Evolutionary conservation across 2,888 invertebrate species (phyloP), one percentile per base, ranked within the genome.

Genomic region (Aporophyla lueneburgensis): DNA sequence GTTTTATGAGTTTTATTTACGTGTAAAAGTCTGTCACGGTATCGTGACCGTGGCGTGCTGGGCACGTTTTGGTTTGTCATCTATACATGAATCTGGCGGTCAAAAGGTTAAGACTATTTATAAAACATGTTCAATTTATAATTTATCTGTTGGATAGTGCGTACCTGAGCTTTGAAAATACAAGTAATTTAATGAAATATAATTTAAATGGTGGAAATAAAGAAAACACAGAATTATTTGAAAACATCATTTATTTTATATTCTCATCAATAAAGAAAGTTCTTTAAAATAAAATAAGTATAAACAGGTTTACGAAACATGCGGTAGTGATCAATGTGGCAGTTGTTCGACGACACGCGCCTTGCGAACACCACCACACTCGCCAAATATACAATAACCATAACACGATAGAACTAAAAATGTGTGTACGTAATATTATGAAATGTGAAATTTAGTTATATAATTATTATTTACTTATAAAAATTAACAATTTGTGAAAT

Each of bases 181-280:
- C n/a, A n/a, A n/a, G n/a, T n/a, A n/a, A n/a, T n/a, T n/a, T n/a
- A n/a, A n/a, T n/a, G n/a, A n/a, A n/a, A n/a, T n/a, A 14, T 24
- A 21, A 5, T 33, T 67, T 21, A 19, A 49, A n/a, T 2, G 3
- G 12, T 3, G 2, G 2, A 24, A n/a, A 46, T 19, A 16, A 75
- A 59, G 19, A 63, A 78, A 80, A 69, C 59, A 79, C 63, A 68
- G 7, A 40, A 72, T 83, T 96, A 95, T 95, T 96, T 96, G 95
- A 96, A 96, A 96, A 96, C 96, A 96, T 96, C 93, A 93, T 96
- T 96, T 96, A 96, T 96, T 96, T 96, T 96, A 96, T 96, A 87
- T 88, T 88, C 87, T 95, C 96, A 92, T 96, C 96, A 95, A 96
- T 96, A 96, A 96, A 95, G 95, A 95, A 96, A 96, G 96, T 95